Conservation (phyloP, 2,888 invertebrate genomes). For the Neria commutata region DNA sequence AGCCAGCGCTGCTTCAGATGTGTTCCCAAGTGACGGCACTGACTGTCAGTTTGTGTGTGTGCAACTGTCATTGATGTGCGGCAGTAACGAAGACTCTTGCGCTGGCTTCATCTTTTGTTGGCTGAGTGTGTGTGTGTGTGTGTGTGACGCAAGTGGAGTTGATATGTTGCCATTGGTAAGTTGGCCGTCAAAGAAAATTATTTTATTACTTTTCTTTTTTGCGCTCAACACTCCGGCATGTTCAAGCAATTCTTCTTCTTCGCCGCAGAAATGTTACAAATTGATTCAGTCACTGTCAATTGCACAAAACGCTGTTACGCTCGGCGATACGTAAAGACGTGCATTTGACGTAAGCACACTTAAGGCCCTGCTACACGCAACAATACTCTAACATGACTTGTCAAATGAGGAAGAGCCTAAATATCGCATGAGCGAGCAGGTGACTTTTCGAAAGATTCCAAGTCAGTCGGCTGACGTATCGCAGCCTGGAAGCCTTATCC, state of each 20-base stretch:
- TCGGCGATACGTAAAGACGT: no score
- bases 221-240: neutral
- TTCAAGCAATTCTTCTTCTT: neutral
- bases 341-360: no score
- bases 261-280: constrained; percentile 17
- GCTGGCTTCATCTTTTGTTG: neutral
- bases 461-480: no score
- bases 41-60: constrained; percentile 5
- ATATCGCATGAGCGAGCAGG: no score
- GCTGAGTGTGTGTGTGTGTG: no score
- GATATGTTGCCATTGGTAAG: constrained; percentile 9
- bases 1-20: constrained; percentile 8
- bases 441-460: no score
- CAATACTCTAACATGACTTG: no score
- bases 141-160: constrained; percentile 5
- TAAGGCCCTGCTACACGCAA: no score
- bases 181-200: neutral
- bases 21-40: neutral
- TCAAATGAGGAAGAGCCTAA: no score
- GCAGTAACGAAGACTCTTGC: constrained; percentile 15
- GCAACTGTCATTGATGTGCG: constrained; percentile 25
- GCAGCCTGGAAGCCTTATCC: no score
- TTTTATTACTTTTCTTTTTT: no score
- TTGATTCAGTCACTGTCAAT: constrained; percentile 29
- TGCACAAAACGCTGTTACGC: constrained; percentile 2